These are phyloP conservation scores for Passer domesticus DNA, from an alignment of 2,113 vertebrate genomes.

Conservation along the genomic window DNA sequence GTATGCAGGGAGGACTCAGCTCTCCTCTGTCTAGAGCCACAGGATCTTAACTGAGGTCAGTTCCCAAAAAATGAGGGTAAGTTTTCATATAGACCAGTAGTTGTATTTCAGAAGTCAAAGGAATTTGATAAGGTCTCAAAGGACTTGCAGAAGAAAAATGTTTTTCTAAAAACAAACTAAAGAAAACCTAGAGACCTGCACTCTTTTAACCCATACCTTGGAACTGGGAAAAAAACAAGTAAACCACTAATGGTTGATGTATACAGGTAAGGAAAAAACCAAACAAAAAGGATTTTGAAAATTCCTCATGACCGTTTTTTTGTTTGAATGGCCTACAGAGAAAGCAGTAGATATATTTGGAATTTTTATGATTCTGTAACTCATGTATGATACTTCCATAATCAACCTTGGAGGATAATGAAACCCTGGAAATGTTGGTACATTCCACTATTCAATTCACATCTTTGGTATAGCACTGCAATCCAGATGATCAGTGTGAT, in stretches of 20 bases:
- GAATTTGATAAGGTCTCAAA: background rate
- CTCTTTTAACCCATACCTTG: background rate
- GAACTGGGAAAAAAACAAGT: background rate
- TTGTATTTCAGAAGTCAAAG: background rate
- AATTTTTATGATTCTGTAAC: background rate
- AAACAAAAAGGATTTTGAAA: background rate
- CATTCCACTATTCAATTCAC: background rate
- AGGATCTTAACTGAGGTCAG: background rate
- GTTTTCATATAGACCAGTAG: background rate
- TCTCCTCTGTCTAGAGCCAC: background rate
- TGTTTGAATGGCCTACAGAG: background rate
- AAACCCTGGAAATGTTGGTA: background rate
- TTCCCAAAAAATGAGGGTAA: background rate
- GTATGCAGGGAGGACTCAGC: background rate
- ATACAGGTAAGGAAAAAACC: background rate
- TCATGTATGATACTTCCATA: background rate
- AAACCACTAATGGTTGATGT: background rate
- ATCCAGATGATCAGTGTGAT: background rate
- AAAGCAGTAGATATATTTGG: background rate
- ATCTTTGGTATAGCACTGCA: background rate
- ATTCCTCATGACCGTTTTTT: background rate
- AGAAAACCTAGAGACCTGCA: background rate
- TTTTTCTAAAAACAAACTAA: background rate
- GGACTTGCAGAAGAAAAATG: background rate
- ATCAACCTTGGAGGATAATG: background rate